phyloP scores from a whole-genome alignment of 2,113 vertebrate species.

The Rhynchopsitta pachyrhyncha region DNA sequence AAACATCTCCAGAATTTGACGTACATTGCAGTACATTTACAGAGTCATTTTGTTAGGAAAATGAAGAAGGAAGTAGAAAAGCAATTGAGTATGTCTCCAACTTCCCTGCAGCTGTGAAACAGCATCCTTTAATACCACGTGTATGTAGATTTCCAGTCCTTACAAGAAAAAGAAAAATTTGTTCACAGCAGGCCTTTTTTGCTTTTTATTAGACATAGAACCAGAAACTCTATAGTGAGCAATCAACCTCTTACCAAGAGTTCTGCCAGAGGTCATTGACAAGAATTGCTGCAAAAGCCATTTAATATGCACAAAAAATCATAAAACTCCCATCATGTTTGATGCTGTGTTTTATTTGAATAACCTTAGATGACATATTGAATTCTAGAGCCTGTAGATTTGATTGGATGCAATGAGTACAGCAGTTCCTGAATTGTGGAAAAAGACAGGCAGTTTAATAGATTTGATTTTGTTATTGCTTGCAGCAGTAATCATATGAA shows the following conservation, averaged over 20 bases:
- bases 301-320: not conserved
- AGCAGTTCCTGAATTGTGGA: not conserved
- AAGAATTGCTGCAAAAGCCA: not conserved
- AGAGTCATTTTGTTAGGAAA: not conserved
- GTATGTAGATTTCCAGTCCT: not conserved
- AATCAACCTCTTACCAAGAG: not conserved
- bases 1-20: not conserved
- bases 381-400: slow-evolving; percentile 9
- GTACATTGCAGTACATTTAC: not conserved
- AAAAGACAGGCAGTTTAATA: not conserved
- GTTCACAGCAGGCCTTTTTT: not conserved
- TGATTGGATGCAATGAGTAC: not conserved
- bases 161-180: not conserved
- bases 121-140: not conserved
- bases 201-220: not conserved
- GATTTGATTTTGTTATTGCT: not conserved
- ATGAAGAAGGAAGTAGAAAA: not conserved
- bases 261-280: not conserved
- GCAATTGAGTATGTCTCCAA: not conserved
- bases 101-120: not conserved
- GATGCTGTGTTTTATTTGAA: slow-evolving; percentile 16
- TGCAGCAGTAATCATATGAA: not conserved
- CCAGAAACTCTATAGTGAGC: not conserved
- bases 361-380: slow-evolving; percentile 17
- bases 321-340: not conserved